Evolutionary conservation across 2,797 vertebrate genomes (phyloP), one percentile per base, ranked within the genome.

Genomic region (Pseudomugil gertrudae): DNA sequence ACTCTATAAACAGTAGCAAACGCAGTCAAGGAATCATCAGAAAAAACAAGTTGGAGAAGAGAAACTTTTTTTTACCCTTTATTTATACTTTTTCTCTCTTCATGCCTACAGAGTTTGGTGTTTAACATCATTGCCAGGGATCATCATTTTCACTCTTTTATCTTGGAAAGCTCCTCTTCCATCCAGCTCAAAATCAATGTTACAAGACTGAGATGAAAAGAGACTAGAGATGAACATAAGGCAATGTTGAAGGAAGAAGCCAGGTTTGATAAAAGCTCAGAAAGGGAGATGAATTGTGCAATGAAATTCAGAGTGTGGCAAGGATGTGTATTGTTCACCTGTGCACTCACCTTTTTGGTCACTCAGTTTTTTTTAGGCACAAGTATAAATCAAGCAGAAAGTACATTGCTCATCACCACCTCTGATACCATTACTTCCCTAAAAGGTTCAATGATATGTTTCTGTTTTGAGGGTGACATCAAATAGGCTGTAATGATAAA

Each of bases 201-300:
- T 45, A 36, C 65, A 36, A 61, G 47, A 14, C 27, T 2, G 65
- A 77, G 74, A 81, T 84, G 63, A 86, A 76, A 79, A 66, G 68
- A 71, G 51, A 60, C 63, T 38, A 5, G 72, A 84, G 77, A 76
- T 78, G 80, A 84, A 56, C 35, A 53, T 35, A 9, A 62, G 78
- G 54, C 24, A 23, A 69, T 66, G 36, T 26, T 45, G 68, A 48
- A 70, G 71, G 71, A 76, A 76, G 78, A 87, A 83, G 80, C 68
- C 57, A 45, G 60, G 35, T 74, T 68, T 66, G 54, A 70, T 72
- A 71, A 73, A 84, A 67, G 65, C 29, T 58, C 67, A 60, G 50
- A 78, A 68, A 57, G 55, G 51, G 63, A 84, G 66, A 76, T 79
- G 68, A 86, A 69, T 50, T 30, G 21, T 43, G 71, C 50, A 35